A percentile compares a stretch with the other conserved stretches of the same genome.
phyloP scores from a whole-genome alignment of 30 jellyfish, hydroid and myxozoan genomes.

The Aurelia aurita complex sp. Pacific region DNA sequence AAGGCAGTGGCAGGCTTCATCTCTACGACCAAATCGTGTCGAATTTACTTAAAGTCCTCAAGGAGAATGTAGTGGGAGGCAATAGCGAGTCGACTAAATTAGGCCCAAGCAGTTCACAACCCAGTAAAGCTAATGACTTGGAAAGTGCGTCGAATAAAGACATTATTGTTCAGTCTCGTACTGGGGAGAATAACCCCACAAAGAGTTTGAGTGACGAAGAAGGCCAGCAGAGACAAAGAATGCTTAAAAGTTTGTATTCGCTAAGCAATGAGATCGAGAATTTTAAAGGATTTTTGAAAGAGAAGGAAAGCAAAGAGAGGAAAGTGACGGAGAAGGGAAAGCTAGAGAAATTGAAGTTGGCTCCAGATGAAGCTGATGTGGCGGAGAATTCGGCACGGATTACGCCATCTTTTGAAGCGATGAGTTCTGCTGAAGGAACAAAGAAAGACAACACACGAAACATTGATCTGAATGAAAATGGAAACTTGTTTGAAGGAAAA shows the following conservation, averaged over 20 bases:
- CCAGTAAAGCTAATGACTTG: neutral
- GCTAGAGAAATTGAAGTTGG: neutral
- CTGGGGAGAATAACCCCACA: neutral
- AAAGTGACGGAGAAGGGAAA: neutral
- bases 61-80: slow-evolving; percentile 8
- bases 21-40: slow-evolving; percentile 42
- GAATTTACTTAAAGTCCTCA: slow-evolving; percentile 25
- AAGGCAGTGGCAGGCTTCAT: slow-evolving; percentile 4
- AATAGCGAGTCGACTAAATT: neutral
- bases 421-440: neutral
- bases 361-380: neutral
- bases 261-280: slow-evolving; percentile 56
- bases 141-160: neutral
- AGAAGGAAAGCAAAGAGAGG: slow-evolving; percentile 3
- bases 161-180: neutral
- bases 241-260: slow-evolving; percentile 48
- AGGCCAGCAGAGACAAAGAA: slow-evolving; percentile 27
- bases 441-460: neutral
- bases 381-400: neutral
- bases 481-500: neutral
- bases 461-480: neutral
- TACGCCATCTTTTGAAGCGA: neutral
- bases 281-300: slow-evolving; percentile 22
- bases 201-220: slow-evolving; percentile 1
- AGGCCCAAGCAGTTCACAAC: neutral